Evolutionary conservation across 64 coral and sea anemone genomes (phyloP), one percentile per base, ranked within the genome.

Genomic region (Montipora foliosa): DNA sequence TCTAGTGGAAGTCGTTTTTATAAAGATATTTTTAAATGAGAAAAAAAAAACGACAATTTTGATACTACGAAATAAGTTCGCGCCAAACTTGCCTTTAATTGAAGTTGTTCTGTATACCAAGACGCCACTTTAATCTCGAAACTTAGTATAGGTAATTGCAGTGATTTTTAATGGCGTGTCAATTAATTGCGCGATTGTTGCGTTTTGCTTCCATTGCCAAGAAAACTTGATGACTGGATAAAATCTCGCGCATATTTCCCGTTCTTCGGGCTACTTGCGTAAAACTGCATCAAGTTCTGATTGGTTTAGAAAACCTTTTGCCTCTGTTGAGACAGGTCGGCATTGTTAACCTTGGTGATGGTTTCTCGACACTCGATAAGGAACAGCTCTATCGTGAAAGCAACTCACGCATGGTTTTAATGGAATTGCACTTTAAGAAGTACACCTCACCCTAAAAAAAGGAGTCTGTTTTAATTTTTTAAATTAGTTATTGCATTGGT

Each of bases 1-100:
- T 15, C 61, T 64, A 9, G 47, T 71, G n/a, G 7, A 86, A 16
- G 50, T 72, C 67, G 53, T 84, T 68, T 84, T 67, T 25, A 67
- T 25, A 47, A 67, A 67, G 3, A 22, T 50, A 71, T 86, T 86
- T 86, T 86, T 71, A 44, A 84, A 47, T 84, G 37, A 84, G 2
- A 49, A 72, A 86, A n/a, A 37, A 37, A 37, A 37, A 37, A 37
- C 37, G 11, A 16, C 69, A 14, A 9, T 86, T 71, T 86, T 86
- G 64, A 73, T 86, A 70, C 82, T 1, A 71, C 70, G 66, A 68
- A 19, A 64, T 50, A 16, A 14, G 13, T 64, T 64, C 61, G 61
- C 61, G 1, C 11, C n/a, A 47, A 71, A 48, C 5, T 69, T 60
- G 25, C 81, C 2, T 69, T n/a, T 48, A n/a, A 69, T 7, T 60